These are phyloP conservation scores for Rhinella marina DNA, from an alignment of 2,797 vertebrate species.

Conservation along the genomic window DNA sequence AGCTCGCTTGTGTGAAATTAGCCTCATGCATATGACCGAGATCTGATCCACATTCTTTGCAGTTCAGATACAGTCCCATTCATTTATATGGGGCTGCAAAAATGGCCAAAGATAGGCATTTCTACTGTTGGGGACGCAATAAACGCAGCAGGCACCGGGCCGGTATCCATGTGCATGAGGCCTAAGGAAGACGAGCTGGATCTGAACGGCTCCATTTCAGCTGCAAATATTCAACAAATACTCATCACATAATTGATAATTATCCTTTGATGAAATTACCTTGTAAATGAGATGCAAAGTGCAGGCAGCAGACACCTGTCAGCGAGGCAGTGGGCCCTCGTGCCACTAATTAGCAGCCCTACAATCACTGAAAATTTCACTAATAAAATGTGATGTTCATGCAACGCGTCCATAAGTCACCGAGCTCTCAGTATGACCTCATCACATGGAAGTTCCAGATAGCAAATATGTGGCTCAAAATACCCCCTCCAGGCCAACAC, in stretches of 20 bases:
- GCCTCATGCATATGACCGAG: too few species aligned
- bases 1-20: too few species aligned
- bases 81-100: too few species aligned
- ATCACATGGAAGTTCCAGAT: neutral
- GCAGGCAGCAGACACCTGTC: constrained; percentile 17
- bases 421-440: neutral
- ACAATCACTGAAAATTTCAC: neutral
- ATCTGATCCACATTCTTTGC: too few species aligned
- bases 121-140: too few species aligned
- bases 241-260: constrained; percentile 12
- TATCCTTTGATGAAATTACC: constrained; percentile 11
- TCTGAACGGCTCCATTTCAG: neutral
- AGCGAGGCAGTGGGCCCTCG: neutral
- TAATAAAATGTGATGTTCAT: constrained; percentile 2
- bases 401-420: neutral
- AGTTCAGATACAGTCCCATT: too few species aligned
- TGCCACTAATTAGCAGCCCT: neutral
- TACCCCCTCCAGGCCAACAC: too few species aligned
- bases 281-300: constrained; percentile 23
- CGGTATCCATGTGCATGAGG: neutral
- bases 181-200: neutral
- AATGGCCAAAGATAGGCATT: too few species aligned
- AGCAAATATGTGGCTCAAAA: neutral
- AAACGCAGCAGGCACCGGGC: too few species aligned
- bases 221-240: constrained; percentile 8